Conservation (phyloP, 2,888 invertebrate genomes). For the Podabrus alpinus region DNA sequence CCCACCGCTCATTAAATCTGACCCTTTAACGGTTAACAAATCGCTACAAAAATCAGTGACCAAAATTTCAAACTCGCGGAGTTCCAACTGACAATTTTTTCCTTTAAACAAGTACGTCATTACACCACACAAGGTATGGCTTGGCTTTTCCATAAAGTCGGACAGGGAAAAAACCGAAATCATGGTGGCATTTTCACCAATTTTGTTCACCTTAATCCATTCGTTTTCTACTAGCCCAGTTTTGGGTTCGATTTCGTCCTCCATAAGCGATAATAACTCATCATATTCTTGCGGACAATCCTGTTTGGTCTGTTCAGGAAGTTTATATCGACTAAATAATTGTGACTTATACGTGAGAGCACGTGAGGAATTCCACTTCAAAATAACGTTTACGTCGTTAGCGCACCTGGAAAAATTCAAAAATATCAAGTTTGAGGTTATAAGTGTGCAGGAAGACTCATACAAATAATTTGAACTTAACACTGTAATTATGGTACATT, state of each 20-base stretch:
- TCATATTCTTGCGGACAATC: not conserved
- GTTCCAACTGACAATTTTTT: slow-evolving; percentile 9
- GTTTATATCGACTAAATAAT: slow-evolving; percentile 5
- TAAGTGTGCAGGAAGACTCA: not conserved
- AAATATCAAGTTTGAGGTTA: not conserved
- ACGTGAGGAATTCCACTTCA: slow-evolving; percentile 33
- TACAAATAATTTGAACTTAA: not conserved
- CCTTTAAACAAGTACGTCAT: slow-evolving; percentile 11
- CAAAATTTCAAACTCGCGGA: slow-evolving; percentile 21
- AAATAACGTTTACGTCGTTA: slow-evolving; percentile 27
- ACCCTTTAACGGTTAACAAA: slow-evolving; percentile 13
- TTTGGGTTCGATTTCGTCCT: not conserved
- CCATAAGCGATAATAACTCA: not conserved
- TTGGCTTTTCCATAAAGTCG: slow-evolving; percentile 11
- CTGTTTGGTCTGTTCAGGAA: not conserved
- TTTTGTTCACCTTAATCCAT: slow-evolving; percentile 15
- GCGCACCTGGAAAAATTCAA: slow-evolving; percentile 23
- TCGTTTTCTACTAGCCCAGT: slow-evolving; percentile 11
- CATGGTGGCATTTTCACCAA: slow-evolving; percentile 17
- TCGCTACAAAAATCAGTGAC: slow-evolving; percentile 18
- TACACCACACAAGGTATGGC: slow-evolving; percentile 14
- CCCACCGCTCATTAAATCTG: slow-evolving; percentile 31
- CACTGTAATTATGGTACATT: not conserved
- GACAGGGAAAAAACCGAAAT: slow-evolving; percentile 26
- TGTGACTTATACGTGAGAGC: slow-evolving; percentile 34